Conservation (phyloP, 2,113 vertebrate genomes). For the Rutilus rutilus region DNA sequence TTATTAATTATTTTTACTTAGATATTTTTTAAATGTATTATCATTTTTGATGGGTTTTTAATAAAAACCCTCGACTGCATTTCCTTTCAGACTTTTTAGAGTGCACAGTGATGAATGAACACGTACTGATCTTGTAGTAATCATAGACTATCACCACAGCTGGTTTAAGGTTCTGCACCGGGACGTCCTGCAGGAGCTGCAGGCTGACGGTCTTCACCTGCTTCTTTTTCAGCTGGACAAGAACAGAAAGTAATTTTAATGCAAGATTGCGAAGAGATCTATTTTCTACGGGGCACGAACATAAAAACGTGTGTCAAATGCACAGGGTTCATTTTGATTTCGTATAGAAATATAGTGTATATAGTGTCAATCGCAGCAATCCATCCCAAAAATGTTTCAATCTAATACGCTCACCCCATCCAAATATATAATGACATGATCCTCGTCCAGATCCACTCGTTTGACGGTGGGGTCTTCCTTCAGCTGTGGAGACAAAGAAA, state of each 20-base stretch:
- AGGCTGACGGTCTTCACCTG: conserved; percentile 58
- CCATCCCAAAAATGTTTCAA: not conserved
- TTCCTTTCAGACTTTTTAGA: not conserved
- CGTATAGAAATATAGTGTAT: too few relatives aligned
- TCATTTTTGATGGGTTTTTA: not conserved
- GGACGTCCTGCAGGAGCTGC: conserved; percentile 70
- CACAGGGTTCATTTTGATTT: not conserved
- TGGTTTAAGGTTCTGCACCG: conserved; percentile 80
- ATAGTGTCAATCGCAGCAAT: not conserved
- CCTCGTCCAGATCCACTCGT: conserved; percentile 71
- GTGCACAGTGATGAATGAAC: not conserved
- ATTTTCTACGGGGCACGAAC: not conserved
- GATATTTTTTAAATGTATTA: not conserved
- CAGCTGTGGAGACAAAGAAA: conserved; percentile 59
- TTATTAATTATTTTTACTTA: not conserved
- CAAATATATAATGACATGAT: conserved; percentile 74
- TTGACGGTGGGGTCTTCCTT: conserved; percentile 62
- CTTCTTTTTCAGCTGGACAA: conserved; percentile 65
- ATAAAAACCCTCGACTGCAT: not conserved
- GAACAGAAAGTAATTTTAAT: not conserved
- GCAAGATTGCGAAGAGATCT: not conserved
- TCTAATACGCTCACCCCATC: conserved; percentile 64
- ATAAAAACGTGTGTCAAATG: not conserved
- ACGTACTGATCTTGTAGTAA: conserved; percentile 85
- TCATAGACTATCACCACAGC: conserved; percentile 84